Evolutionary conservation across 2,113 vertebrate species (phyloP).

Genomic region (Salvelinus namaycush): DNA sequence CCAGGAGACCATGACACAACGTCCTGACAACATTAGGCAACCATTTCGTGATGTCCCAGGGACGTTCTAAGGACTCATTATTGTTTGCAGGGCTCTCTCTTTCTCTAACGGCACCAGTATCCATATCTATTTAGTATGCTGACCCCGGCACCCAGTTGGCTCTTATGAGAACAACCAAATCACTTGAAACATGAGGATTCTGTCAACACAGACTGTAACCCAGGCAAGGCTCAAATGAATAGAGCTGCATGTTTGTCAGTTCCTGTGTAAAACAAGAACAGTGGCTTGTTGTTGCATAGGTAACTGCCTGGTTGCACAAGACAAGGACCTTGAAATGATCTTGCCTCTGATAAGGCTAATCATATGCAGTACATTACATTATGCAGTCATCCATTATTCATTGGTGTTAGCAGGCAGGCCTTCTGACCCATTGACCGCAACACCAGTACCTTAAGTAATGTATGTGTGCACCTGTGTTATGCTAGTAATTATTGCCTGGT

Average conservation of each 20-base stretch:
- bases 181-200: background rate
- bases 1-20: no score
- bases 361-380: background rate
- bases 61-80: no score
- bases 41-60: no score
- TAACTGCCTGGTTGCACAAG: background rate
- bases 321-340: background rate
- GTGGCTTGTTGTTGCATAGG: background rate
- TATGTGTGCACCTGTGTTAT: background rate
- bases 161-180: background rate
- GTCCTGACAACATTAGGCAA: no score
- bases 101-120: background rate
- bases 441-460: background rate
- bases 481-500: no score
- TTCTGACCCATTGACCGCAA: background rate
- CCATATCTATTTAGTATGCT: background rate
- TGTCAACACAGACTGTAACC: background rate
- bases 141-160: background rate
- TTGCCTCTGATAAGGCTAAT: background rate
- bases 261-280: background rate
- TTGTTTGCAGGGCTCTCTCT: background rate
- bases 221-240: background rate
- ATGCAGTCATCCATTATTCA: conserved; percentile 1
- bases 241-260: background rate
- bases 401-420: background rate